phyloP scores from a whole-genome alignment of 2,888 invertebrate species.

The Ypsolopha scabrella region DNA sequence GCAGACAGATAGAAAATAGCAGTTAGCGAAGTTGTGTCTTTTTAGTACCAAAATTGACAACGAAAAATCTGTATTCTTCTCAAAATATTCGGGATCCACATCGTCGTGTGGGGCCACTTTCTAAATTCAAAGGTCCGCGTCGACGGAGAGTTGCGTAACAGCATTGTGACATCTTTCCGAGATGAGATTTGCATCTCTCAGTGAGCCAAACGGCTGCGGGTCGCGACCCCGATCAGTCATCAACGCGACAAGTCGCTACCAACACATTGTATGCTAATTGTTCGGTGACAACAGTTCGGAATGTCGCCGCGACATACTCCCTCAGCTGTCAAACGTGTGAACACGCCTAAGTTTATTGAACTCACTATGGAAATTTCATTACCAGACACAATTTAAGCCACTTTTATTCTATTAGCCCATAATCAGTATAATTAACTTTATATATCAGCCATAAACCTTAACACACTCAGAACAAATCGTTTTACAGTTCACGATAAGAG shows the following conservation, averaged over 20 bases:
- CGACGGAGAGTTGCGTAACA: background rate
- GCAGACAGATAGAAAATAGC: too few relatives aligned
- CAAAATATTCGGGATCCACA: background rate
- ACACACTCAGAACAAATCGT: too few relatives aligned
- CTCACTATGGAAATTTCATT: too few relatives aligned
- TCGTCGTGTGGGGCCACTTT: background rate
- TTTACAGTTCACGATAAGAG: too few relatives aligned
- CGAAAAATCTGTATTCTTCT: too few relatives aligned
- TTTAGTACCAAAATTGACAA: too few relatives aligned
- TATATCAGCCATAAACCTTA: too few relatives aligned
- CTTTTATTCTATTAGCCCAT: too few relatives aligned
- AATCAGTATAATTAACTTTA: too few relatives aligned
- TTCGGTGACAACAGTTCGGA: conserved; percentile 26
- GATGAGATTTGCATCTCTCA: conserved; percentile 14
- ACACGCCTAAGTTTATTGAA: too few relatives aligned
- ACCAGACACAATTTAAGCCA: too few relatives aligned
- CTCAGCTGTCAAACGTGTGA: conserved; percentile 14
- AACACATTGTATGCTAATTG: conserved; percentile 63
- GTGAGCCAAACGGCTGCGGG: conserved; percentile 16
- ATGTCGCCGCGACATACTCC: conserved; percentile 28
- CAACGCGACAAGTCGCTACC: conserved; percentile 39
- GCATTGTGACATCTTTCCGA: conserved; percentile 20
- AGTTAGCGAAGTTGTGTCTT: too few relatives aligned
- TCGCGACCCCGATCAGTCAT: conserved; percentile 25
- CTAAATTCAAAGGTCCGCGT: background rate